Conservation (phyloP, 2,888 invertebrate species). For the Artemia sinica region DNA sequence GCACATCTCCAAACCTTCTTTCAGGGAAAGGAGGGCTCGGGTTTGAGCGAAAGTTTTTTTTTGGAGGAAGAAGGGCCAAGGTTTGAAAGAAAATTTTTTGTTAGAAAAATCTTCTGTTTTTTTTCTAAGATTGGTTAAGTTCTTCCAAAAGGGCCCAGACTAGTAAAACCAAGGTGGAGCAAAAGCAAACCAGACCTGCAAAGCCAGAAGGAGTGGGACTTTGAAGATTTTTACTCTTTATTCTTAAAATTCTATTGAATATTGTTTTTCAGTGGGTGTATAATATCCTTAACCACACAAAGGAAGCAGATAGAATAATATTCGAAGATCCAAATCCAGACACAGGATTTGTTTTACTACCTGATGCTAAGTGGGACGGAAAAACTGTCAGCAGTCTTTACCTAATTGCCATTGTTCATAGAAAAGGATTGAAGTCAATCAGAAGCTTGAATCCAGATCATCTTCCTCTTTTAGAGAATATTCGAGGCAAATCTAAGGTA, state of each 20-base stretch:
- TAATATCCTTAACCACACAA: conserved; percentile 80
- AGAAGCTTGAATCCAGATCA: conserved; percentile 61
- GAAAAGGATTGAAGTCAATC: conserved; percentile 56
- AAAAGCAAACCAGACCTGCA: no score
- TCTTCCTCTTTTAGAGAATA: conserved; percentile 61
- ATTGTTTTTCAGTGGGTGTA: conserved; percentile 69
- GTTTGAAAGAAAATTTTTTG: no score
- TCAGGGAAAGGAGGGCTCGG: no score
- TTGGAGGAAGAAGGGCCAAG: no score
- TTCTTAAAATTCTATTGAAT: conserved; percentile 4
- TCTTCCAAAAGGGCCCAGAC: background rate
- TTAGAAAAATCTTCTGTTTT: conserved; percentile 1
- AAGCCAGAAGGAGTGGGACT: no score
- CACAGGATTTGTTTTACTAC: conserved; percentile 68
- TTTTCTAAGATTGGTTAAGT: background rate
- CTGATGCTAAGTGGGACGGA: conserved; percentile 94
- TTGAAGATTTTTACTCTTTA: background rate
- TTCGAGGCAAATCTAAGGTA: conserved; percentile 55
- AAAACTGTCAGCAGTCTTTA: conserved; percentile 56
- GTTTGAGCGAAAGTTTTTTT: no score
- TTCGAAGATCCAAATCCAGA: conserved; percentile 58
- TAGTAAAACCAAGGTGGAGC: no score
- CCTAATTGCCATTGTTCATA: conserved; percentile 57
- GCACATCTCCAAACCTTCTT: no score
- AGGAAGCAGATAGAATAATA: conserved; percentile 70